phyloP scores from a whole-genome alignment of 2,113 vertebrate species.

The Sciurus niger region DNA sequence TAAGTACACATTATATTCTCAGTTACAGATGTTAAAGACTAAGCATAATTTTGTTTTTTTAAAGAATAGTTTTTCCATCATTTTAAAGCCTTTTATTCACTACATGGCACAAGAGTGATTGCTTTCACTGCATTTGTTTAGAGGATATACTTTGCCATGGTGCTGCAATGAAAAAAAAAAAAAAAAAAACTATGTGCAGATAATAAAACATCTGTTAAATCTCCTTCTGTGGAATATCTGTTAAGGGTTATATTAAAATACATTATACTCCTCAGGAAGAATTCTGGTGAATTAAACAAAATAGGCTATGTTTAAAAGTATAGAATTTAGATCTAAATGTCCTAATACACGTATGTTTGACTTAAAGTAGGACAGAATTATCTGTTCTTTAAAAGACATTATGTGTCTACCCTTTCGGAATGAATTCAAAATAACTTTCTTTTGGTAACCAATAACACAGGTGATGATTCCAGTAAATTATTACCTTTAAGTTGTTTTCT shows the following conservation, averaged over 20 bases:
- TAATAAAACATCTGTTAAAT: background rate
- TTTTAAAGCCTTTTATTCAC: background rate
- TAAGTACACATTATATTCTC: background rate
- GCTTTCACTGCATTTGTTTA: background rate
- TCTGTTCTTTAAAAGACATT: background rate
- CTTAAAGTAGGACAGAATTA: background rate
- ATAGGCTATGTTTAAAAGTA: background rate
- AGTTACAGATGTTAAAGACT: background rate
- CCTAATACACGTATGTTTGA: background rate
- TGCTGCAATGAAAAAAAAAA: background rate
- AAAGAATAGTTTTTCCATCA: background rate
- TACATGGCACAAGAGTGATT: background rate
- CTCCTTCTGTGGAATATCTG: background rate
- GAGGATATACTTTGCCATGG: background rate
- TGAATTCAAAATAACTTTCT: background rate
- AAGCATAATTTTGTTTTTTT: background rate
- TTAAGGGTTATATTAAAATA: conserved; percentile 23
- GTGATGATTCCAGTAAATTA: background rate
- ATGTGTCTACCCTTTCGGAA: background rate
- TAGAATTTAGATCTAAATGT: background rate
- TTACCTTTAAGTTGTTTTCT: background rate
- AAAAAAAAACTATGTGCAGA: background rate
- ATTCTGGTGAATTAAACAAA: conserved; percentile 19
- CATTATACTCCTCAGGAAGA: background rate
- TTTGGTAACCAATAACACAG: background rate